Evolutionary conservation across 2,113 vertebrate species (phyloP), one percentile per base, ranked within the genome.

Genomic region (Aix galericulata): DNA sequence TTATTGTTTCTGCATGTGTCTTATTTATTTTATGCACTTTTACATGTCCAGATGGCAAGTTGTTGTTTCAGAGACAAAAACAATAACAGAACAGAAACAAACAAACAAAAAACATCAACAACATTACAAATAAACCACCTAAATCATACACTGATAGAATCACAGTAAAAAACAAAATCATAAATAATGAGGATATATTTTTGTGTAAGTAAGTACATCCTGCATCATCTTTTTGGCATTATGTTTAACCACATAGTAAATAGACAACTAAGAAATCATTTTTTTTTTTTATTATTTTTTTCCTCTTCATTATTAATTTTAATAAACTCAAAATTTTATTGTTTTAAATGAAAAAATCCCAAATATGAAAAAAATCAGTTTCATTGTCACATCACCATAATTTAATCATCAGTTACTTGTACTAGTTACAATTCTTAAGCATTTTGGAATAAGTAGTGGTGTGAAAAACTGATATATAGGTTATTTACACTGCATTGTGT

Each of bases 1-100:
- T 58, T 73, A 68, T 84, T 93, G 44, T 80, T 92, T 79, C 74
- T 94, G 32, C 44, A 40, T 62, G 85, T 91, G 94, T 85, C 59
- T n/a, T 38, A 71, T 81, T 96, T 85, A 29, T 90, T 78, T 93
- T 59, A 67, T 76, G 23, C 44, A 64, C 12, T 87, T 90, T 93
- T 89, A 98, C 80, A 95, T 96, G 98, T 97, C 94, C 94, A 97
- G 88, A 95, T 97, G 48, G 82, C 64, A 53, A 55, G 42, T 89
- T 84, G 56, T 83, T 94, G 86, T 88, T 69, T 96, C 38, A 87
- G 94, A 91, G 9, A 81, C 48, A 85, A 75, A 91, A 84, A 71
- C 80, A 64, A 34, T 15, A 20, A 86, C 4, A 67, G 23, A 76
- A 76, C 23, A 25, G 23, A 52, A 50, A 50, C 7, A 52, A 40